Evolutionary conservation across 1,140 invertebrate species (phyloP).

Genomic region (Orchesella cincta): DNA sequence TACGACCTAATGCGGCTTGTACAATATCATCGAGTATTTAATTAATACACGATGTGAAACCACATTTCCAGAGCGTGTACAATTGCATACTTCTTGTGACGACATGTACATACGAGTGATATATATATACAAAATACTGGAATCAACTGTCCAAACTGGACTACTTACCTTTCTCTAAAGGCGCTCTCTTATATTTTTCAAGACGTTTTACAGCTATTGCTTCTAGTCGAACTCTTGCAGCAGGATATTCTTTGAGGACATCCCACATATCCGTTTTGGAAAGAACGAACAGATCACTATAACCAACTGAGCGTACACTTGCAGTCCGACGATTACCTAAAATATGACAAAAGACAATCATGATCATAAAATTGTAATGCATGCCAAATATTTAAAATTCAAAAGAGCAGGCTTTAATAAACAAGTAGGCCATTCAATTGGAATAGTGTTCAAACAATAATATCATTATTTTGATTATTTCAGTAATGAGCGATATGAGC

Average conservation of each 20-base stretch:
- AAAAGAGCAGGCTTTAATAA: neutral
- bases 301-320: conserved; percentile 94
- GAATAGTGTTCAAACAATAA: too few species aligned
- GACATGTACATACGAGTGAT: too few species aligned
- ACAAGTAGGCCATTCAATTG: neutral
- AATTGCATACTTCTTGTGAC: too few species aligned
- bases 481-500: too few species aligned
- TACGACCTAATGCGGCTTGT: conserved; percentile 87
- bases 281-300: conserved; percentile 96
- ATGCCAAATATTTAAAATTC: too few species aligned
- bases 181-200: conserved; percentile 92
- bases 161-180: conserved; percentile 79
- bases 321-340: conserved; percentile 94
- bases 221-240: conserved; percentile 91
- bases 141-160: too few species aligned
- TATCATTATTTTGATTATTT: too few species aligned
- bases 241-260: conserved; percentile 96
- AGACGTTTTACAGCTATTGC: conserved; percentile 94
- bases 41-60: neutral
- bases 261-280: conserved; percentile 99
- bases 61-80: too few species aligned
- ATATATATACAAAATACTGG: too few species aligned
- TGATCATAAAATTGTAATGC: neutral
- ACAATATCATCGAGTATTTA: too few species aligned
- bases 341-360: conserved; percentile 11